Evolutionary conservation across 2,797 vertebrate genomes (phyloP).

Genomic region (Darevskia nairensis): DNA sequence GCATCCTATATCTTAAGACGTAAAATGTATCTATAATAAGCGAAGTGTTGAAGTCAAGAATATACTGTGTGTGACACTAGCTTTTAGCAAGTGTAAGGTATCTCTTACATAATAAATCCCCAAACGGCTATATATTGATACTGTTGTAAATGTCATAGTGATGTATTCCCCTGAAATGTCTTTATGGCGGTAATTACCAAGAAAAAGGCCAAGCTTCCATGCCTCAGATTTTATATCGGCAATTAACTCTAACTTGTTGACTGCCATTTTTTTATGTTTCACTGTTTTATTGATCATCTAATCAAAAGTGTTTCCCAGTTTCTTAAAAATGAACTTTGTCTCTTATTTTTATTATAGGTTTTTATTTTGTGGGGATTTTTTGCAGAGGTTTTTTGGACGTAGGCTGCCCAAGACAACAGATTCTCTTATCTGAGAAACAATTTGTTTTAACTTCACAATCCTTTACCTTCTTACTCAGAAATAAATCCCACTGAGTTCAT

Average conservation of each 20-base stretch:
- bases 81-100: background rate
- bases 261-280: slow-evolving; percentile 40
- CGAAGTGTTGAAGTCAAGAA: background rate
- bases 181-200: slow-evolving; percentile 1
- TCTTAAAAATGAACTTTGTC: slow-evolving; percentile 58
- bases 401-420: background rate
- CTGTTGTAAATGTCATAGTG: background rate
- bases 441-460: background rate
- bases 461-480: background rate
- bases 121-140: background rate
- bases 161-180: background rate
- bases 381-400: slow-evolving; percentile 25
- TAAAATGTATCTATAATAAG: background rate
- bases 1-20: background rate
- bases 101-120: background rate
- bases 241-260: slow-evolving; percentile 51
- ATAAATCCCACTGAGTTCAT: background rate
- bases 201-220: background rate
- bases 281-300: slow-evolving; percentile 51
- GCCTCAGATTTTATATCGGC: slow-evolving; percentile 41
- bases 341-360: slow-evolving; percentile 34
- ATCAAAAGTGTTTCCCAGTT: slow-evolving; percentile 68
- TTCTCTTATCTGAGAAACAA: slow-evolving; percentile 19
- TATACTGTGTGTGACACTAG: background rate
- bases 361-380: no score